Base-by-base conservation (phyloP, 92 coral and sea anemone genomes). In the Siderastrea siderea region DNA sequence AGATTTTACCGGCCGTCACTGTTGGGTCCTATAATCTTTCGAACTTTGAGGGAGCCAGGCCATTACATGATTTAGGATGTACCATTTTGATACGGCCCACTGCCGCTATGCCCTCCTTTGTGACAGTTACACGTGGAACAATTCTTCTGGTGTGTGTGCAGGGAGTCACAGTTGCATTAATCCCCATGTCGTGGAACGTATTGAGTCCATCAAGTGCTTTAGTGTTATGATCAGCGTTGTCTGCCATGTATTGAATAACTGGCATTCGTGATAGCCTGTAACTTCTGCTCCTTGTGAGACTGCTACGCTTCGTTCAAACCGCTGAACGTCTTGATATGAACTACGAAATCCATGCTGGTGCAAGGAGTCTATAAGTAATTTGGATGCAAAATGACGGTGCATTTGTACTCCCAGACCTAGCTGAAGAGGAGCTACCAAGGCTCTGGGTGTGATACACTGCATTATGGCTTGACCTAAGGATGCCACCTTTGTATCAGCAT, bases 171-270 rank as follows among this genome's bases (percentile, higher is more conserved):
- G 91, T 58, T 9, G 94, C 94, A 16, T 75, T 62, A 46, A 91
- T 87, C 4, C 94, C 91, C 91, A 91, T 86, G 19, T 91, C 91
- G 74, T 91, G 94, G 59, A 91, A 91, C 2, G 93, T 90, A 4
- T 85, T 86, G 1, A 9, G 4, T 14, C 94, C 88, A 58, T 86
- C 91, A 3, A 81, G 26, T 3, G 94, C 87, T 68, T 16, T 26
- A 26, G 69, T 46, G 65, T 86, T 80, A 46, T 91, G 88, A 47
- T 91, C 91, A 26, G 80, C 87, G 75, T 91, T 91, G 14, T 91
- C 94, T 7, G 88, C 88, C 11, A 68, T 71, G 26, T 68, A 68
- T 76, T 86, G 90, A 14, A 86, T 55, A 58, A 87, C 7, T 58
- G n/a, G 8, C 74, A 88, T 57, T 88, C 75, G 5, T 19, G 50